phyloP scores from a whole-genome alignment of 2,888 invertebrate species.

The Cosmia pyralina region DNA sequence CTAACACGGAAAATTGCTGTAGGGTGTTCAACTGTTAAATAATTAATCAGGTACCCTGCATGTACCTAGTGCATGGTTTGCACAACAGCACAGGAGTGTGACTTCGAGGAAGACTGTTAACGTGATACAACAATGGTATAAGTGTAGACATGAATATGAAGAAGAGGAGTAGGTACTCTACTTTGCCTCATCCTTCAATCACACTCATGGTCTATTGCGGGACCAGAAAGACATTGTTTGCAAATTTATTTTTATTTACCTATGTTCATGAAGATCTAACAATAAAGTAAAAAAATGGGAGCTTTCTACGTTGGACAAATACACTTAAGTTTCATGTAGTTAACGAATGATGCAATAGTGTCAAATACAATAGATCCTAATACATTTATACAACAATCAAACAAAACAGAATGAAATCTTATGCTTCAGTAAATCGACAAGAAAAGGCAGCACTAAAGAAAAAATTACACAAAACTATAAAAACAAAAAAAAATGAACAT shows the following conservation, averaged over 20 bases:
- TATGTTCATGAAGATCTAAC: not conserved
- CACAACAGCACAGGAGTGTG: not conserved
- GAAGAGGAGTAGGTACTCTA: not conserved
- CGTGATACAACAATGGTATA: no score
- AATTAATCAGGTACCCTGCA: not conserved
- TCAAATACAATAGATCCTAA: no score
- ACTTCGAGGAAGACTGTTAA: not conserved
- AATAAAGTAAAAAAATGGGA: not conserved
- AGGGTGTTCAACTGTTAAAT: not conserved
- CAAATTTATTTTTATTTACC: not conserved
- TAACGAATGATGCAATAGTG: no score
- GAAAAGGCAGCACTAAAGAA: conserved; percentile 17
- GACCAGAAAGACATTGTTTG: not conserved
- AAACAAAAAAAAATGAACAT: conserved; percentile 2
- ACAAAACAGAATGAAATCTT: no score
- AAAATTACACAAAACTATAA: not conserved
- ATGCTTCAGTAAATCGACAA: not conserved
- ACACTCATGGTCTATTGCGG: not conserved
- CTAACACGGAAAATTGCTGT: not conserved
- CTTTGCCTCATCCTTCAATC: not conserved
- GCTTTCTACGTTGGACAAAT: no score
- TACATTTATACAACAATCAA: no score
- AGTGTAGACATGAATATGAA: not conserved
- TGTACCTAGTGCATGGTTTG: not conserved
- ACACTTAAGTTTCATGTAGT: no score